Conservation (phyloP, 2,113 vertebrate genomes). For the Cephalopterus ornatus region DNA sequence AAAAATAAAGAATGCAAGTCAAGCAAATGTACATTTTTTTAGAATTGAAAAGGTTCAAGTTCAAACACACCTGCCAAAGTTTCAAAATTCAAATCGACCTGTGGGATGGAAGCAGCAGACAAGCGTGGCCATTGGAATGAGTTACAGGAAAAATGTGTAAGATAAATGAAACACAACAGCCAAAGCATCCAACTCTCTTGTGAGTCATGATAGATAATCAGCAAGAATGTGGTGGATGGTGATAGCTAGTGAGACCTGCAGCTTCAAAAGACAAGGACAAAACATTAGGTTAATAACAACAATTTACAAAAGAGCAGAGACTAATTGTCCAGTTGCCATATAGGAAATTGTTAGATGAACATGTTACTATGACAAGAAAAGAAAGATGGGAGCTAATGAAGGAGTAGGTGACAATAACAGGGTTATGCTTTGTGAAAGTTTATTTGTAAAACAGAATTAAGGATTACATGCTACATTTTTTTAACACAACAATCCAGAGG, state of each 20-base stretch:
- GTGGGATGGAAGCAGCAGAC: background rate
- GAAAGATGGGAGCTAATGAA: background rate
- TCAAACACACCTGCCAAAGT: background rate
- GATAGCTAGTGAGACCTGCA: background rate
- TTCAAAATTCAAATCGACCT: background rate
- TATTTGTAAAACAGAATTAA: background rate
- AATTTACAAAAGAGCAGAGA: background rate
- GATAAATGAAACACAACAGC: background rate
- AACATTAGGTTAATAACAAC: background rate
- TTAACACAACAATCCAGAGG: background rate
- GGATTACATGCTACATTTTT: background rate
- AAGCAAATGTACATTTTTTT: background rate
- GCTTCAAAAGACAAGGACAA: background rate
- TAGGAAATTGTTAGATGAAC: background rate
- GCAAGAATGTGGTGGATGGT: background rate
- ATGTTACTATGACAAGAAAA: background rate
- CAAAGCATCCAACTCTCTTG: background rate
- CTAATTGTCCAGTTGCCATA: background rate
- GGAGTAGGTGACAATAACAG: background rate
- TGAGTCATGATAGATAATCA: background rate
- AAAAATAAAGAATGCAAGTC: background rate
- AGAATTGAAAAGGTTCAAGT: background rate
- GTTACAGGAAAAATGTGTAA: background rate
- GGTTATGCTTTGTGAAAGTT: background rate
- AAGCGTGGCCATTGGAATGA: background rate